Evolutionary conservation across 30 jellyfish, hydroid and myxozoan genomes (phyloP).

Genomic region (Pseudorhiza aurosa): DNA sequence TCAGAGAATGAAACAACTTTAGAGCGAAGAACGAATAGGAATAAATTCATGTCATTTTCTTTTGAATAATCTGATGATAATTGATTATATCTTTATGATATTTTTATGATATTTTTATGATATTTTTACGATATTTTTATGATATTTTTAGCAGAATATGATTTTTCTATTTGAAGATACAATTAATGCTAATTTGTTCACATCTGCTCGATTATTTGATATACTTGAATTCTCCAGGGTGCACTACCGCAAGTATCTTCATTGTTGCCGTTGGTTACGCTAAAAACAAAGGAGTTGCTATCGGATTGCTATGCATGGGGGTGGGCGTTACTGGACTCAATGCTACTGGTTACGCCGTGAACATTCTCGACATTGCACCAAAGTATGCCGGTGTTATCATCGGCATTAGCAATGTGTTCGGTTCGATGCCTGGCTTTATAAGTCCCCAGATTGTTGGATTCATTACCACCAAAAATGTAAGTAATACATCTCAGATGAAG

Average conservation of each 20-base stretch:
- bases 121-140: too few species aligned
- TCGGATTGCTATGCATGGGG: constrained; percentile 91
- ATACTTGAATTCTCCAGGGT: constrained; percentile 80
- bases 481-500: too few species aligned
- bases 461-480: constrained; percentile 95
- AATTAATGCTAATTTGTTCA: too few species aligned
- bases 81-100: too few species aligned
- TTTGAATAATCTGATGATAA: too few species aligned
- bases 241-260: constrained; percentile 98
- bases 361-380: constrained; percentile 99
- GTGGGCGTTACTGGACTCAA: constrained; percentile 99
- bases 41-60: too few species aligned
- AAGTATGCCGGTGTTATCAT: constrained; percentile 97
- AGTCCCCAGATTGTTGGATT: constrained; percentile 98
- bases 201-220: too few species aligned
- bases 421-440: constrained; percentile 99
- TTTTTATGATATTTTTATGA: too few species aligned
- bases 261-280: constrained; percentile 99
- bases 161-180: too few species aligned
- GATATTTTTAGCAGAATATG: too few species aligned
- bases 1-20: too few species aligned
- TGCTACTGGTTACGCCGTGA: constrained; percentile 99
- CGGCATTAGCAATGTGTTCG: constrained; percentile 99
- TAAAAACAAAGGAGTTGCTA: constrained; percentile 91
- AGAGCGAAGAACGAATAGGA: too few species aligned